Conservation (phyloP, 2,113 vertebrate genomes). For the Struthio camelus region DNA sequence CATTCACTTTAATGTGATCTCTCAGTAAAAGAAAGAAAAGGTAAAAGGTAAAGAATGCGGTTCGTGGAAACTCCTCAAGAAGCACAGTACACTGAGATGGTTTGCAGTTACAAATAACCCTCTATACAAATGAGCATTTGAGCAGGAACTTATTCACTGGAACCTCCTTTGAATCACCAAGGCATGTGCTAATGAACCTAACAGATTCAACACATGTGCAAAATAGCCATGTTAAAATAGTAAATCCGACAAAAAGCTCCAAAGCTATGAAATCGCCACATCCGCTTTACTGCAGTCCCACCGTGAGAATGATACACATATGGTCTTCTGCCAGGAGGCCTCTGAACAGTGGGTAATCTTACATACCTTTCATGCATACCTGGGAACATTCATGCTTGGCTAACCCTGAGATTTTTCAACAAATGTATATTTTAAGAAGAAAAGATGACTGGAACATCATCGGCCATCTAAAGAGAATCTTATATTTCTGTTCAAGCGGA, state of each 20-base stretch:
- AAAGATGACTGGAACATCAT: not conserved
- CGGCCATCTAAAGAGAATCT: not conserved
- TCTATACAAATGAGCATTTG: not conserved
- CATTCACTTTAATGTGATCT: not conserved
- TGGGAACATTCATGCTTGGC: not conserved
- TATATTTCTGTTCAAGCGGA: not conserved
- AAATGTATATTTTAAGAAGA: not conserved
- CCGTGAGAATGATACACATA: not conserved
- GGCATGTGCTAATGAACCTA: not conserved
- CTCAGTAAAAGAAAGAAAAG: not conserved
- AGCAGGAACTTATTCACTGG: not conserved
- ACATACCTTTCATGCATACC: not conserved
- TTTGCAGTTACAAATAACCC: accelerated
- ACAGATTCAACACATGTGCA: not conserved
- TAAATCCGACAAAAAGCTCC: not conserved
- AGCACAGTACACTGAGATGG: not conserved
- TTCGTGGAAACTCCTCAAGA: not conserved
- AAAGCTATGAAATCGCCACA: not conserved
- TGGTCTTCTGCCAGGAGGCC: not conserved
- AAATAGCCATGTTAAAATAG: not conserved
- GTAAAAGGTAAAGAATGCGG: not conserved
- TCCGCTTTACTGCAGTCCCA: not conserved
- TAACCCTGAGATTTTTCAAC: not conserved
- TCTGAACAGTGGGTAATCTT: not conserved
- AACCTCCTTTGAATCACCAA: not conserved